Base-by-base conservation (phyloP, 1,140 invertebrate genomes). In the Trypoxylus dichotomus region DNA sequence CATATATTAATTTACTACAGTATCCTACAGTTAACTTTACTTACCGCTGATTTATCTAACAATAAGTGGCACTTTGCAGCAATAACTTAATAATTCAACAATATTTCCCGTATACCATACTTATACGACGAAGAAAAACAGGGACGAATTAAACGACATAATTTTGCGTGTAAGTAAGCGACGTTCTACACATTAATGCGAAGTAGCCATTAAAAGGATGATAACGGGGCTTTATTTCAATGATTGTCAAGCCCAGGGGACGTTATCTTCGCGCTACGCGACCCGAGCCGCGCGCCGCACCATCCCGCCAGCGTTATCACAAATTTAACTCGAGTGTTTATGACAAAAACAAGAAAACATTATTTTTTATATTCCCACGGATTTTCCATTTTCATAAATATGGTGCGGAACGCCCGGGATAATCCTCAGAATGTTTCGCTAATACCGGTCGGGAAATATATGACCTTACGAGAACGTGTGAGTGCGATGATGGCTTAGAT, bases 151-250 rank as follows among this genome's bases (percentile, higher is more conserved):
- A 68, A 74, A 74, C 27, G 72, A 37, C 41, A 74, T 75, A 47
- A 54, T 75, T 75, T 75, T 19, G 74, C 24, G 75, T 63, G 72
- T 78, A 63, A 43, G 74, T 21, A 79, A 37, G 74, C 77, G 77
- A 76, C 37, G 58, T 76, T 68, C 72, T 25, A 29, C 32, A 75
- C 79, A 80, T 80, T 80, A 80, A 80, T 80, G 79, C 79, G 41
- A 74, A 80, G 79, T 80, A 78, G 77, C 79, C 79, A 80, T 80
- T 80, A 80, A 47, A 72, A 76, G 25, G 77, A 60, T 76, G 74
- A 78, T 80, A 80, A 78, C 79, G 77, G 76, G 79, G 77, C 74
- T 77, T 78, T 80, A 80, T 80, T 80, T 80, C 79, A 80, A 78
- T 78, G 79, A 80, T 80, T 80, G 79, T 80, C 79, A 80, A 80